phyloP scores from a whole-genome alignment of 2,113 vertebrate genomes.

The Rhynchopsitta pachyrhyncha region DNA sequence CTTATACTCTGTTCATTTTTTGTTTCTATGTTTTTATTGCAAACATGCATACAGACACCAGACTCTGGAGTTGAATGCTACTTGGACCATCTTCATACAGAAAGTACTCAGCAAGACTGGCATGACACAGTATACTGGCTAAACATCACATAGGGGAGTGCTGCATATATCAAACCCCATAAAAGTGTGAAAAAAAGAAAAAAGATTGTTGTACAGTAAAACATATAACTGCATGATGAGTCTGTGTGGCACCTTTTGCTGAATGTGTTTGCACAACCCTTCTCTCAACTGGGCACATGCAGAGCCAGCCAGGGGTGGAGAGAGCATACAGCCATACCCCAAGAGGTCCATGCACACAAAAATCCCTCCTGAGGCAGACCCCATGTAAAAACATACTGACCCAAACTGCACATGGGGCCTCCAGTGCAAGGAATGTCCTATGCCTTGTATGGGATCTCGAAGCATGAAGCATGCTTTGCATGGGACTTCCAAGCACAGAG shows the following conservation, averaged over 20 bases:
- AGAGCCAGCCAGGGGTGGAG: too few relatives aligned
- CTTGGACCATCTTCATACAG: not conserved
- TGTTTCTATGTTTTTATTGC: not conserved
- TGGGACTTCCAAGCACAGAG: not conserved
- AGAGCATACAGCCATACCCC: fast-evolving
- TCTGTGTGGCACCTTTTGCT: fast-evolving
- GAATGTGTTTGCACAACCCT: fast-evolving
- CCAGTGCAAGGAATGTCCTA: not conserved
- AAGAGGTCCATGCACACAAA: fast-evolving
- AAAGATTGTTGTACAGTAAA: not conserved
- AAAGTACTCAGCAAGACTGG: not conserved
- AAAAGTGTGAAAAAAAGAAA: not conserved
- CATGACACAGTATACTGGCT: not conserved
- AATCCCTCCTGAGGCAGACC: too few relatives aligned
- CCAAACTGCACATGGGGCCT: fast-evolving
- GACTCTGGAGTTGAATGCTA: not conserved
- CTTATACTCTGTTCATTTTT: not conserved
- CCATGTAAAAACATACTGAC: fast-evolving
- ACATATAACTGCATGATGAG: fast-evolving
- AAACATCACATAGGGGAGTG: fast-evolving
- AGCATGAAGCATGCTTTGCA: too few relatives aligned
- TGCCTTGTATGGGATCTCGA: not conserved
- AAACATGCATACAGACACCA: not conserved
- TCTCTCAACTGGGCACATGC: fast-evolving
- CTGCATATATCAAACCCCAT: not conserved